Percentiles rank a stretch among this genome's conserved stretches.
Conservation (phyloP, 1,140 invertebrate genomes). For the Drosophila lacertosa region DNA sequence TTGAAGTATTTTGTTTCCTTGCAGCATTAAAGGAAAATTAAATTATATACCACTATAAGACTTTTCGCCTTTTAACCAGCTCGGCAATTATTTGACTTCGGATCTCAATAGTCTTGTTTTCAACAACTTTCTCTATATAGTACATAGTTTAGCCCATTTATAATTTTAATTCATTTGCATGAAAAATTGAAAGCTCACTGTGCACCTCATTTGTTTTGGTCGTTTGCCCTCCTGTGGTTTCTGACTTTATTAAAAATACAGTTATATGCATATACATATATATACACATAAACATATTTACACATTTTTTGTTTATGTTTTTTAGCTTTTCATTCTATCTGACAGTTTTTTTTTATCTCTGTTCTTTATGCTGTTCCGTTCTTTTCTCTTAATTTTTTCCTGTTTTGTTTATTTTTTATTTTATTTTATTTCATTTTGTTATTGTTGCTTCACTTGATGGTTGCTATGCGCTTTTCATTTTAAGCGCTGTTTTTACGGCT, state of each 20-base stretch:
- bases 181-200: conserved; percentile 63
- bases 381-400: conserved; percentile 1
- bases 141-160: too few relatives aligned
- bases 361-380: conserved; percentile 2
- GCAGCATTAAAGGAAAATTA: too few relatives aligned
- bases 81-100: too few relatives aligned
- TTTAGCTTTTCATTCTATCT: conserved; percentile 62
- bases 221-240: conserved; percentile 58
- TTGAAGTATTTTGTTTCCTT: too few relatives aligned
- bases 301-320: conserved; percentile 51
- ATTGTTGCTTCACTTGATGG: conserved; percentile 52
- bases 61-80: too few relatives aligned
- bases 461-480: conserved; percentile 65
- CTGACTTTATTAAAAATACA: conserved; percentile 79
- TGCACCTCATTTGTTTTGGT: conserved; percentile 11
- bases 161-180: conserved; percentile 53
- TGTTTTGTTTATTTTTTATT: conserved; percentile 1
- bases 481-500: conserved; percentile 50
- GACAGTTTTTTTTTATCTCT: conserved; percentile 56
- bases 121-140: too few relatives aligned
- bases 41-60: too few relatives aligned
- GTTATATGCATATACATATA: conserved; percentile 28
- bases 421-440: conserved; percentile 32
- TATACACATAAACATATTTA: background rate
- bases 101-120: too few relatives aligned